Evolutionary conservation across 2,888 invertebrate genomes (phyloP), one percentile per base, ranked within the genome.

Genomic region (Polyommatus iphigenia): DNA sequence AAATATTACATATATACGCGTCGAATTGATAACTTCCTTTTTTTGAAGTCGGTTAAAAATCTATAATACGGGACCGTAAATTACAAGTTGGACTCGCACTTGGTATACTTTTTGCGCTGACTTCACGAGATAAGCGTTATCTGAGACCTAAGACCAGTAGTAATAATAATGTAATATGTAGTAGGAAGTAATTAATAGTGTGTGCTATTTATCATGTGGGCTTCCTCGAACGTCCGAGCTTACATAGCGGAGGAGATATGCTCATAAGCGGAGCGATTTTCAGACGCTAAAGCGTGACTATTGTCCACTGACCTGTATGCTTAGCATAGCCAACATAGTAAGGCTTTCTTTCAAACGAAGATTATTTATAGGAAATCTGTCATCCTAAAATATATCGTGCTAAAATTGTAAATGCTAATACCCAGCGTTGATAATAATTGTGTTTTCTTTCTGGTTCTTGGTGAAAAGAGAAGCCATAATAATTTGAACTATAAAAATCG

Each of bases 181-280:
- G 85, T 89, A 91, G 91, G 93, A 92, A 92, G 91, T 90, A 91
- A 93, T 92, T 91, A 91, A 91, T 92, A 86, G 87, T 88, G 87
- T 86, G 88, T 88, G 89, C 90, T 91, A 91, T 91, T 91, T 90
- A 91, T 91, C 91, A 90, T 87, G 86, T 87, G 89, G 91, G 84
- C 87, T 91, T 91, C 86, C 84, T 80, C 82, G 86, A 85, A 86
- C 82, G 82, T 79, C 20, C 24, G 72, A 24, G 59, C 46, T 59
- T 72, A 73, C 73, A 18, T 57, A 36, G 71, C 54, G 71, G 20
- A 29, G 36, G n/a, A 20, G 36, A n/a, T 41, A 77, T 20, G 75
- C 7, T 54, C 29, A 73, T 59, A 41, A 59, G 77, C 72, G 77
- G 15, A 59, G 77, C 77, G 77, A 57, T 59, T 77, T 50, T 18